phyloP scores from a whole-genome alignment of 92 coral and sea anemone genomes.

The Palythoa caribaeorum region DNA sequence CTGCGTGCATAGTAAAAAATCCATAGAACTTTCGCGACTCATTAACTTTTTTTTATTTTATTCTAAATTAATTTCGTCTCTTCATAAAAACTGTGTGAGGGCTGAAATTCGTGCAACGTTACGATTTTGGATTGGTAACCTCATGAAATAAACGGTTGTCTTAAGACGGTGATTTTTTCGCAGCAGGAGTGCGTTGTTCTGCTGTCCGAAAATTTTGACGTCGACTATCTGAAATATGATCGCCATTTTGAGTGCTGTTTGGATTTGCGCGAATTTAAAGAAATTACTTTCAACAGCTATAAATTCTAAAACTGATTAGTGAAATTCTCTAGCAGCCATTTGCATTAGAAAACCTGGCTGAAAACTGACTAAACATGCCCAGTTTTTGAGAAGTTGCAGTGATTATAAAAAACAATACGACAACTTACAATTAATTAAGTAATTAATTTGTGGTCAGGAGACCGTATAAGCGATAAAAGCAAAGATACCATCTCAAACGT shows the following conservation, averaged over 20 bases:
- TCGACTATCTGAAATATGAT: slow-evolving; percentile 43
- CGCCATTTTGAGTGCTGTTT: slow-evolving; percentile 12
- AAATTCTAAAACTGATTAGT: too few relatives aligned
- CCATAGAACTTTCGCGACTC: neutral
- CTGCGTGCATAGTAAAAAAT: neutral
- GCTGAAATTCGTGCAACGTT: neutral
- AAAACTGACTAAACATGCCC: neutral
- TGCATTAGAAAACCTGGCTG: neutral
- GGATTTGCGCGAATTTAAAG: neutral
- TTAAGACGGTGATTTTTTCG: neutral
- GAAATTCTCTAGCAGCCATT: neutral
- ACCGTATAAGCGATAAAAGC: slow-evolving; percentile 5
- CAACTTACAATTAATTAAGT: slow-evolving; percentile 26
- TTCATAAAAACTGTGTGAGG: neutral
- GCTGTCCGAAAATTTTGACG: slow-evolving; percentile 15
- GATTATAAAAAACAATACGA: slow-evolving; percentile 8
- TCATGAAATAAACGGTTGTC: slow-evolving; percentile 32
- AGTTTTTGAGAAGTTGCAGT: slow-evolving; percentile 16
- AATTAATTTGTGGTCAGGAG: slow-evolving; percentile 46
- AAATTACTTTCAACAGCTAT: neutral
- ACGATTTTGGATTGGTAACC: neutral
- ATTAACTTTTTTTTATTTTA: neutral
- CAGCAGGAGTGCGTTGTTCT: neutral
- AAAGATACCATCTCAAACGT: slow-evolving; percentile 24
- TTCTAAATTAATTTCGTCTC: neutral